Evolutionary conservation across 92 coral and sea anemone species (phyloP).

Genomic region (Epizoanthus illoricatus): DNA sequence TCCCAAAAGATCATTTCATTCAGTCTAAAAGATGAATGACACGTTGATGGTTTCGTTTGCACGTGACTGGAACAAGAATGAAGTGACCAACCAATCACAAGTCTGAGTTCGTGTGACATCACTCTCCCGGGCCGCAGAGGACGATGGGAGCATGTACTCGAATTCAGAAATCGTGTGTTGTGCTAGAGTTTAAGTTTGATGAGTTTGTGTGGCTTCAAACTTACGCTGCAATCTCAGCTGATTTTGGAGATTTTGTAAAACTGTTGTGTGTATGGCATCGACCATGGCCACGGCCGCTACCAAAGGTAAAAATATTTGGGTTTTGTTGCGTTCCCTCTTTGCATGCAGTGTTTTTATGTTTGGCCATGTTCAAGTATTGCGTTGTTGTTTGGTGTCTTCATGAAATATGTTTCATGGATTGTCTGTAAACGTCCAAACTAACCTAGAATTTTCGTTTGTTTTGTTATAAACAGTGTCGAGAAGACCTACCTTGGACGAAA

Average conservation of each 20-base stretch:
- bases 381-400: slow-evolving; percentile 46
- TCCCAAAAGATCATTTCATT: neutral
- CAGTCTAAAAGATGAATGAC: slow-evolving; percentile 37
- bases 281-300: slow-evolving; percentile 81
- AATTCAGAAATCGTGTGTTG: slow-evolving; percentile 45
- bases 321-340: slow-evolving; percentile 38
- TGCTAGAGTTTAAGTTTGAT: slow-evolving; percentile 29
- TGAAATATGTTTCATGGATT: slow-evolving; percentile 35
- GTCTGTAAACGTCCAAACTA: slow-evolving; percentile 15
- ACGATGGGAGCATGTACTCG: slow-evolving; percentile 36
- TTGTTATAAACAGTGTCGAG: slow-evolving; percentile 55
- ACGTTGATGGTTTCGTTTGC: slow-evolving; percentile 41
- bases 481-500: slow-evolving; percentile 63
- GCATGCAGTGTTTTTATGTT: slow-evolving; percentile 81
- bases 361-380: slow-evolving; percentile 33
- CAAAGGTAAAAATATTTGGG: slow-evolving; percentile 70
- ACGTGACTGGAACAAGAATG: slow-evolving; percentile 39
- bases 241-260: slow-evolving; percentile 48
- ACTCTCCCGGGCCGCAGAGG: slow-evolving; percentile 63
- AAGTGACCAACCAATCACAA: slow-evolving; percentile 49
- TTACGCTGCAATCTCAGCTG: slow-evolving; percentile 71
- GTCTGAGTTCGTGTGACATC: slow-evolving; percentile 16
- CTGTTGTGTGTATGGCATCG: slow-evolving; percentile 52
- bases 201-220: slow-evolving; percentile 38
- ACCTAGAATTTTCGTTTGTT: slow-evolving; percentile 40